Evolutionary conservation across 2,888 invertebrate species (phyloP), one percentile per base, ranked within the genome.

Genomic region (Oscheius onirici): DNA sequence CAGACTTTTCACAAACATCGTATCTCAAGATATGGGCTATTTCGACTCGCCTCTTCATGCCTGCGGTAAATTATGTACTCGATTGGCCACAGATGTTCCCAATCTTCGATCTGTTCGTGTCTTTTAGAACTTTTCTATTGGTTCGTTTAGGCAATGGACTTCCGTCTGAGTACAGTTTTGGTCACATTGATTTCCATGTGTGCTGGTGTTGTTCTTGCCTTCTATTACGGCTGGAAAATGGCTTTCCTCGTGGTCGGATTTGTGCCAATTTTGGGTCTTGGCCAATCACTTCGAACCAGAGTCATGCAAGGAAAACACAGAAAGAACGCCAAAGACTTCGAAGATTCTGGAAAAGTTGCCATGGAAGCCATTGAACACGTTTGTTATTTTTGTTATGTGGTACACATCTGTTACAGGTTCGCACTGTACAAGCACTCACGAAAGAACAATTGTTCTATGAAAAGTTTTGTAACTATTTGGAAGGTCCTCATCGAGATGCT

Each of bases 151-250:
- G 88, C 89, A n/a, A 87, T 89, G 28, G 89, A 89, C 49, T 83
- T 83, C 65, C 86, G 89, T 44, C 80, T 90, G 34, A 89, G 88
- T 0, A 84, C 84, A 11, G 83, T 88, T 22, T 77, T 89, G 24
- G 87, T 88, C 69, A 87, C 86, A 46, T 85, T 88, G 69, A 80
- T 86, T 17, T 83, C 82, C 0, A 76, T 82, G 67, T 46, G 75
- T 17, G 74, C 77, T 41, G 83, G 83, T 28, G 78, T 83, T n/a
- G 75, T 71, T 15, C 77, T 83, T 28, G 89, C 89, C 0, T 89
- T 90, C 79, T 79, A 88, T 66, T 89, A 87, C 77, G 88, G 89
- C 57, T 90, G 89, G 89, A 87, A 89, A 76, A 84, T 90, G 78
- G 89, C 89, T 1, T 80, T 89, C 11, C 84, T 88, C 34, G 86